A percentile compares a stretch with the other conserved stretches of the same genome.
Conservation (phyloP, 2,888 invertebrate species). For the Drosophila lutescens region DNA sequence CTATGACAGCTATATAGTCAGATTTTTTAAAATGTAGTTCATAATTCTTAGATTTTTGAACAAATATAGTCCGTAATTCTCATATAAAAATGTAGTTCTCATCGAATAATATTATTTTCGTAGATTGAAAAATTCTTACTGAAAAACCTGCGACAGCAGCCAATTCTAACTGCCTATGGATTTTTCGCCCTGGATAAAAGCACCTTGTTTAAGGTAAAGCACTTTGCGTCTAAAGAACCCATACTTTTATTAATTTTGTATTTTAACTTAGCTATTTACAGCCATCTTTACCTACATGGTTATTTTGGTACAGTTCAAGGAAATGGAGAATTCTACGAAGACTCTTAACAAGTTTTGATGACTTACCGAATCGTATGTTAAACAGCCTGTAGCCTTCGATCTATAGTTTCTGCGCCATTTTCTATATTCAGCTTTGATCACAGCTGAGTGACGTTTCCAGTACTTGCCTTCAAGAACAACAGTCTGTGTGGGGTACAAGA, state of each 20-base stretch:
- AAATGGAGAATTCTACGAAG: constrained; percentile 80
- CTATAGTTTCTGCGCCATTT: constrained; percentile 93
- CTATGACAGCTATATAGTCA: too few species aligned
- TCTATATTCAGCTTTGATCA: constrained; percentile 99
- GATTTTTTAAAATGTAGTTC: too few species aligned
- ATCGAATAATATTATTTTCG: not conserved
- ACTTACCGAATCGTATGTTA: constrained; percentile 90
- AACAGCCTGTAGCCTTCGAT: constrained; percentile 90
- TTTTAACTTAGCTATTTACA: constrained; percentile 72
- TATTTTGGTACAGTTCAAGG: constrained; percentile 81
- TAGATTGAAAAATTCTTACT: constrained; percentile 80
- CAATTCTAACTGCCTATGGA: constrained; percentile 81
- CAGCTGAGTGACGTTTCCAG: constrained; percentile 98
- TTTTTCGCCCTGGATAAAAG: constrained; percentile 80
- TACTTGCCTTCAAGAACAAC: constrained; percentile 99
- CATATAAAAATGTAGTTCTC: too few species aligned
- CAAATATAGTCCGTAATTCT: too few species aligned
- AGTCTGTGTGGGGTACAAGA: constrained; percentile 87
- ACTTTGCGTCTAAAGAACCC: too few species aligned
- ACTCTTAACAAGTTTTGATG: constrained; percentile 37
- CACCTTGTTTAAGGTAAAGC: constrained; percentile 76
- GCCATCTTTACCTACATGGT: constrained; percentile 82
- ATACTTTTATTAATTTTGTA: not conserved
- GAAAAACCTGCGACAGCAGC: constrained; percentile 78
- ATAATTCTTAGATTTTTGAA: too few species aligned